Conservation (phyloP, 53 echinoderm and acorn worm genomes). For the Paelopatides confundens region DNA sequence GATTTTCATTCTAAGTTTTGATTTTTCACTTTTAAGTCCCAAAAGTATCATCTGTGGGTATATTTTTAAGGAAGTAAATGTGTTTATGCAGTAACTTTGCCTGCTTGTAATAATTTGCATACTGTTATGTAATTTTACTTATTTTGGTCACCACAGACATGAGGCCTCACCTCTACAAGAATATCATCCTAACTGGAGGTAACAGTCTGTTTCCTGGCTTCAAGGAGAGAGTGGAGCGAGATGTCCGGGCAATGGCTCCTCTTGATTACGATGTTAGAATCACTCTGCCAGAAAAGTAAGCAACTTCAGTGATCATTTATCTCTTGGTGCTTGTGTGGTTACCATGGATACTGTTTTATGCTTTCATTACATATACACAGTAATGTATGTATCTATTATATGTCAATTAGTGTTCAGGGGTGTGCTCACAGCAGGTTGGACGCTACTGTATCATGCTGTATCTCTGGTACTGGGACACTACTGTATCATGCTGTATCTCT, state of each 20-base stretch:
- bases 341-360: background rate
- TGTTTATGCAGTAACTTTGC: no score
- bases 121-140: no score
- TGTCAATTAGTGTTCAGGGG: no score
- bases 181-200: conserved; percentile 96
- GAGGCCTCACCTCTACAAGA: conserved; percentile 92
- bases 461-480: no score
- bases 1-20: no score
- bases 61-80: background rate
- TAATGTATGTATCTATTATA: no score
- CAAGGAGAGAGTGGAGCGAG: conserved; percentile 85
- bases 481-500: no score
- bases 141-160: conserved; percentile 61
- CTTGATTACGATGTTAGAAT: conserved; percentile 86
- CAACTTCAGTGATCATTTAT: no score
- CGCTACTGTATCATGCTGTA: no score
- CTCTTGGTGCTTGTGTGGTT: background rate
- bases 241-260: conserved; percentile 91
- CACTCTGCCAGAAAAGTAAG: conserved; percentile 86
- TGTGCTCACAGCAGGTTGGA: no score
- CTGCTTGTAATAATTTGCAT: no score
- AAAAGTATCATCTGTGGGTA: background rate
- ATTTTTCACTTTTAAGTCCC: background rate
- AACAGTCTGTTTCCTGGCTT: conserved; percentile 92
- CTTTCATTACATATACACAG: no score